phyloP scores from a whole-genome alignment of 2,113 vertebrate genomes.

The Salvelinus sp. region DNA sequence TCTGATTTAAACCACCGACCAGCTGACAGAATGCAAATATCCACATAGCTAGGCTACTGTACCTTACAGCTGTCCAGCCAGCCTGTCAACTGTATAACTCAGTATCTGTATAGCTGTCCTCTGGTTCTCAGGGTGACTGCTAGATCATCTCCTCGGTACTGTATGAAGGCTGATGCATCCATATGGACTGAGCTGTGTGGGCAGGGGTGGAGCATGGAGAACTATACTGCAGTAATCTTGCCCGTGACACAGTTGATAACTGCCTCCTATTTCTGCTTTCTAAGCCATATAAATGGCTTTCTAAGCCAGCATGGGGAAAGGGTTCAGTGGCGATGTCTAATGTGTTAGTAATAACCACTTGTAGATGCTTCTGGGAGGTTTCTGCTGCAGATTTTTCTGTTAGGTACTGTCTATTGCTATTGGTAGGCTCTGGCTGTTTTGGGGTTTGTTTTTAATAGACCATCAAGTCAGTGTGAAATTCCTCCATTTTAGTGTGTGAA shows the following conservation, averaged over 20 bases:
- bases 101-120: constrained; percentile 25
- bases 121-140: constrained; percentile 39
- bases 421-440: no score
- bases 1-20: constrained; percentile 50
- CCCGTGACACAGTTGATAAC: neutral
- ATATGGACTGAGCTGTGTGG: neutral
- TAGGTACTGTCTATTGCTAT: no score
- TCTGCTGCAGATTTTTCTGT: no score
- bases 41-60: neutral
- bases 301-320: no score
- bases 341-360: no score
- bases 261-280: neutral
- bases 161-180: constrained; percentile 11
- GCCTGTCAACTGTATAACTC: constrained; percentile 64
- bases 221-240: neutral
- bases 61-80: constrained; percentile 57
- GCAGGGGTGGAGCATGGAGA: neutral
- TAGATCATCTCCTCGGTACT: constrained; percentile 52
- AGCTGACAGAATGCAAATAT: constrained; percentile 65
- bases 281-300: constrained; percentile 10
- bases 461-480: no score
- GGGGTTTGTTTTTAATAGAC: no score
- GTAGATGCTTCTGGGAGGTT: no score
- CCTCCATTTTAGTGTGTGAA: no score
- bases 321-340: no score